phyloP scores from a whole-genome alignment of 2,113 vertebrate species.

The Siphamia tubifer region DNA sequence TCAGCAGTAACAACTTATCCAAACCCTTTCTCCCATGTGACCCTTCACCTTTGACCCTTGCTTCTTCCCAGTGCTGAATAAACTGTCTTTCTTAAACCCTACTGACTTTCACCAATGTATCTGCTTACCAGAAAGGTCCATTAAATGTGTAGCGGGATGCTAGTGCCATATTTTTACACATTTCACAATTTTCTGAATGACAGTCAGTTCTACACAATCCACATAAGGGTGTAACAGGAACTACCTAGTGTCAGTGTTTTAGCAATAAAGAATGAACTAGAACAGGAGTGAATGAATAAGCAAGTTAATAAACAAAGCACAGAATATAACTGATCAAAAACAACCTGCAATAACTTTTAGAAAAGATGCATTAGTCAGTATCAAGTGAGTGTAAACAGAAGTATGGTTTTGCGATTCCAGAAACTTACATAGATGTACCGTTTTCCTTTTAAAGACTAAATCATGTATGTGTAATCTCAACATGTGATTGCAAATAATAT shows the following conservation, averaged over 20 bases:
- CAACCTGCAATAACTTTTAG: no score
- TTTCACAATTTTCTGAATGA: background rate
- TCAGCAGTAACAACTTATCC: slow-evolving; percentile 84
- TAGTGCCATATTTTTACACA: background rate
- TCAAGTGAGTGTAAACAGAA: no score
- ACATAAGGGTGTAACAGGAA: background rate
- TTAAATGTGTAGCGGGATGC: background rate
- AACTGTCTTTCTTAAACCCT: slow-evolving; percentile 80
- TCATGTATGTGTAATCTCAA: no score
- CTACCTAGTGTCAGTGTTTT: background rate
- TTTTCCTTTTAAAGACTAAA: no score
- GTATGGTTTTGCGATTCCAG: no score
- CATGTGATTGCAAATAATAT: no score
- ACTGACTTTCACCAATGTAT: slow-evolving; percentile 56
- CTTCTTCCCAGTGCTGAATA: slow-evolving; percentile 72
- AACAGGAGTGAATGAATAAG: background rate
- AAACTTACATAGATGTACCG: no score
- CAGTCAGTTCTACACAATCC: background rate
- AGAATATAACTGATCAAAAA: no score
- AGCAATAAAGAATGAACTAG: background rate
- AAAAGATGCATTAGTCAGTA: no score
- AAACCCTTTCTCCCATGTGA: slow-evolving; percentile 20
- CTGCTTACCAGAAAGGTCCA: slow-evolving; percentile 17
- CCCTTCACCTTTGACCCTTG: slow-evolving; percentile 44
- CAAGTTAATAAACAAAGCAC: background rate